Conservation (phyloP, 2,797 vertebrate species). For the Octomys mimax region DNA sequence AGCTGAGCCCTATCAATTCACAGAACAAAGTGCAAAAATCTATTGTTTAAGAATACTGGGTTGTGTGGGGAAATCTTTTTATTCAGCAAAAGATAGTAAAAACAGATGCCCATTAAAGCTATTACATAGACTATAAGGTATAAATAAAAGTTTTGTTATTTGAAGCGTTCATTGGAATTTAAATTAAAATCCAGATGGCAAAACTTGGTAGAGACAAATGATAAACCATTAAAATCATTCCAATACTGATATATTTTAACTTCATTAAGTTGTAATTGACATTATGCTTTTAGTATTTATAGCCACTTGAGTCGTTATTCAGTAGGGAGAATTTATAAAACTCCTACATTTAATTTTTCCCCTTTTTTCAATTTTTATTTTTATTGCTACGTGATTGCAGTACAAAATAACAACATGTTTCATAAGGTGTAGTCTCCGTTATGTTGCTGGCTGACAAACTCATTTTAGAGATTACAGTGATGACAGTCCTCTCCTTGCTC, state of each 20-base stretch:
- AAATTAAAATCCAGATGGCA: slow-evolving; percentile 31
- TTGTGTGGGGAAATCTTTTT: neutral
- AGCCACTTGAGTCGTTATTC: neutral
- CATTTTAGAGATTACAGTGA: neutral
- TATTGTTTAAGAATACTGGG: neutral
- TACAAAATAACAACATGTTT: neutral
- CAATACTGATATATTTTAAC: neutral
- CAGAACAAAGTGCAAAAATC: slow-evolving; percentile 16
- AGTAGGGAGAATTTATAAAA: neutral
- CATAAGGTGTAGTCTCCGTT: neutral
- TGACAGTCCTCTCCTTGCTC: neutral
- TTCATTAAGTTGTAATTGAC: neutral
- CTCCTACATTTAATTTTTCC: neutral
- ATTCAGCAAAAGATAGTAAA: slow-evolving; percentile 9
- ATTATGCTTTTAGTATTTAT: neutral
- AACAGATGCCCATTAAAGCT: slow-evolving; percentile 23
- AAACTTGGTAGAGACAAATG: slow-evolving; percentile 21
- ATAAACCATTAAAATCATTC: neutral
- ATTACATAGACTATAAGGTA: neutral
- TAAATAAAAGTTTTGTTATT: slow-evolving; percentile 35
- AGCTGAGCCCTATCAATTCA: neutral
- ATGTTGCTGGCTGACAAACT: neutral
- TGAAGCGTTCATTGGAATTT: slow-evolving; percentile 17
- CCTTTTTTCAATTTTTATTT: neutral
- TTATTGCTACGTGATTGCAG: neutral